phyloP scores from a whole-genome alignment of 2,888 invertebrate genomes.

The Catocala fraxini region DNA sequence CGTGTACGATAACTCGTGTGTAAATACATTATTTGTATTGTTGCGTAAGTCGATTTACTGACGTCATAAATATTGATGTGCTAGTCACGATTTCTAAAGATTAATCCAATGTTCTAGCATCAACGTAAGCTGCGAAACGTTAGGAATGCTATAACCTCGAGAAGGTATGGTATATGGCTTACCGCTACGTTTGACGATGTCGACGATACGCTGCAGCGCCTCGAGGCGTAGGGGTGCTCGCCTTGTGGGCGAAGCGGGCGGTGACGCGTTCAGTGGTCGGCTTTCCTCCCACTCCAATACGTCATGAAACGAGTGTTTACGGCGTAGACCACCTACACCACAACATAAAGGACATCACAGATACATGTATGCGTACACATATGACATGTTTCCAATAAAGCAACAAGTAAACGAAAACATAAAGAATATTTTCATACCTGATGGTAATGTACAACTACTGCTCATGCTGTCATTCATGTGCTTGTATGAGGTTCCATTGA shows the following conservation, averaged over 20 bases:
- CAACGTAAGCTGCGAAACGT: too few species aligned
- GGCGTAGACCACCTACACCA: constrained; percentile 85
- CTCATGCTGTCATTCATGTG: constrained; percentile 91
- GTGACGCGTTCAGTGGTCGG: constrained; percentile 78
- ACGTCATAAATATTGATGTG: too few species aligned
- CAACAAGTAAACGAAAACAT: background rate
- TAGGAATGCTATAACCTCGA: too few species aligned
- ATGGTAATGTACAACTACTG: constrained; percentile 93
- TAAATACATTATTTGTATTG: too few species aligned
- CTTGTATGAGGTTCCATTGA: constrained; percentile 81
- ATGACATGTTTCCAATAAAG: too few species aligned
- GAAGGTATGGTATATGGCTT: constrained; percentile 43
- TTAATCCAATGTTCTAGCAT: too few species aligned
- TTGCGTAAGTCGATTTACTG: too few species aligned
- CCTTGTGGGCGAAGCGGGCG: constrained; percentile 91
- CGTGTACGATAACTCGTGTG: too few species aligned
- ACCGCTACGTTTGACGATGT: constrained; percentile 94
- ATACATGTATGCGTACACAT: too few species aligned
- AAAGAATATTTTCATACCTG: constrained; percentile 64
- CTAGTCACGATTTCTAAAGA: too few species aligned
- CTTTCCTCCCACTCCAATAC: constrained; percentile 90
- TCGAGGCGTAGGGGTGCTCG: constrained; percentile 88
- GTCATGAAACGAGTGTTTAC: constrained; percentile 94
- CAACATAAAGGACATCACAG: background rate
- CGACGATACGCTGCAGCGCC: constrained; percentile 95